Base-by-base conservation (phyloP, 2,797 vertebrate species). In the Eutrigla gurnardus region DNA sequence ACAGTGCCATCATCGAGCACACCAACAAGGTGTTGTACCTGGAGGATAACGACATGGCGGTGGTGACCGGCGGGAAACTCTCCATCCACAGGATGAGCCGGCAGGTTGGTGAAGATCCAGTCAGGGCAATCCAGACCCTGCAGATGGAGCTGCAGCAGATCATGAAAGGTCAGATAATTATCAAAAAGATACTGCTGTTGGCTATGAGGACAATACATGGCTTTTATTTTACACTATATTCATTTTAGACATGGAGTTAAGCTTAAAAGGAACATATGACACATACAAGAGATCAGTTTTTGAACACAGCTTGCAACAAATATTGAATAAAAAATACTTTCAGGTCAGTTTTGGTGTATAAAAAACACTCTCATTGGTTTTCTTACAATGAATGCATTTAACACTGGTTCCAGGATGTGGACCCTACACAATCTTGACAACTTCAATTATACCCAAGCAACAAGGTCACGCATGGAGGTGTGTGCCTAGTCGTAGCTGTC, bases 111-210 rank as follows among this genome's bases (percentile, higher is more conserved):
- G 98, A 97, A 33, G 95, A 97, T 76, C 95, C 96, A 3, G 96
- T 96, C 63, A 94, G 98, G 75, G 96, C 94, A 50, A 97, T 99
- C 82, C 96, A 98, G 90, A 99, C 97, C 52, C 91, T 99, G 76
- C 96, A 99, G 91, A 97, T 99, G 96, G 97, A 99, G 88, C 58
- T 99, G 75, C 97, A 99, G 81, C 96, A 99, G 87, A 99, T 99
- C 92, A 98, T 99, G 98, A 98, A 98, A 95, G 97, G 98, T 96
- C 77, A 73, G 93, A 57, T 15, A 45, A 39, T 12, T 7, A 5
- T 40, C n/a, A n/a, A 33, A 64, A 73, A 39, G 2, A 37, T 5
- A 3, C 1, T 33, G 37, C 0, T 39, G 14, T 5, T 61, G 2
- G 14, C 39, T 70, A 45, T 4, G 17, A 36, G 4, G 4, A 17